Evolutionary conservation across 2,113 vertebrate genomes (phyloP), one percentile per base, ranked within the genome.

Genomic region (Agapornis roseicollis): DNA sequence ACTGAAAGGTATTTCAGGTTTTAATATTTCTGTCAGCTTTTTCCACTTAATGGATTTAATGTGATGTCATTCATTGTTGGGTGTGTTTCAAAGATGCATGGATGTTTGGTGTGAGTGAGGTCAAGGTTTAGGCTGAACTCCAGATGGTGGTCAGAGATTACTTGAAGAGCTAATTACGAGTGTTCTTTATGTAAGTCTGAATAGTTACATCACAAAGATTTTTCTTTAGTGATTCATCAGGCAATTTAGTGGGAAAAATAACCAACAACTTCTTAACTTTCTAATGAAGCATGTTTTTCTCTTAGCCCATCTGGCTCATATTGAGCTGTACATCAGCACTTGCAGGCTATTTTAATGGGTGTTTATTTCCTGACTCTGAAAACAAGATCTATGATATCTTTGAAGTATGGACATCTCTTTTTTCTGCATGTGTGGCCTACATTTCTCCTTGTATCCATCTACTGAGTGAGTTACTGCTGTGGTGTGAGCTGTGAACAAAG

Each of bases 81-180:
- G 60, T 88, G 69, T 71, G 10, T 94, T 92, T 46, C 78, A 50
- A 35, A 55, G 64, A 12, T 55, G 17, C 22, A 4, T 8, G 65
- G 6, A 16, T 80, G 46, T 17, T 93, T 88, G 80, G 33, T 29
- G 74, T 63, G 68, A 16, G 66, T 28, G 74, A 88, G 91, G 83
- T 60, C 64, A 74, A 84, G 87, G 35, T 88, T 88, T 80, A 90
- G 92, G 56, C 88, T 90, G 64, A 80, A 47, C 83, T 95, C 92
- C 95, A 95, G 94, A 92, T 93, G 95, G 94, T 78, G 80, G 68
- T 90, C 80, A 88, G 91, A 35, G 96, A 96, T 97, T 96, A 95
- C 74, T 73, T 19, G 0, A 13, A 84, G 82, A 90, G 82, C 90
- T 93, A 50, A 93, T 97, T 95, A 94, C 17, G 11, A 70, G 65